phyloP scores from a whole-genome alignment of 2,113 vertebrate species.

The Sinosuthora webbiana region DNA sequence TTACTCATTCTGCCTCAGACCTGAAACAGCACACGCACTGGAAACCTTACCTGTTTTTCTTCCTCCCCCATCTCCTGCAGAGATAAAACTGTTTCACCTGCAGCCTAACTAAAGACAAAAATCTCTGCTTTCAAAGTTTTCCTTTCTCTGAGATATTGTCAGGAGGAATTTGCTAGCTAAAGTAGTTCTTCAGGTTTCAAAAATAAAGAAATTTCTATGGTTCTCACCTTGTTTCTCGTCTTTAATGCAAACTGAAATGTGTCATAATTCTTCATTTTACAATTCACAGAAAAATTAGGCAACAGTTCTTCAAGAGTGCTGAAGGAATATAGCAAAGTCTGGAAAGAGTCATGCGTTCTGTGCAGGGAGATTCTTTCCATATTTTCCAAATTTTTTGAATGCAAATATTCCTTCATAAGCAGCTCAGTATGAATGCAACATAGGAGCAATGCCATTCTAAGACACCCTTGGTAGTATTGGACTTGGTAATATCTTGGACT shows the following conservation, averaged over 20 bases:
- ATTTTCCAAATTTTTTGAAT: neutral
- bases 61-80: neutral
- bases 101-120: neutral
- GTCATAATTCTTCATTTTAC: neutral
- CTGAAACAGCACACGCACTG: neutral
- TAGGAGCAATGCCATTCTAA: neutral
- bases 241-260: neutral
- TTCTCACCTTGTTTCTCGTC: neutral
- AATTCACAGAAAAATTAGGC: neutral
- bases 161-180: neutral
- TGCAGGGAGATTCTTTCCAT: neutral
- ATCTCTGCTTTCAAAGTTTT: neutral
- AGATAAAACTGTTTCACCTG: neutral
- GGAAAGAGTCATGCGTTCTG: neutral
- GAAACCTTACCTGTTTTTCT: slow-evolving; percentile 13
- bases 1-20: neutral
- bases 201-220: neutral
- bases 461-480: neutral
- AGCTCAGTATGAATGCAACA: neutral
- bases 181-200: neutral
- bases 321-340: neutral
- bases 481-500: neutral
- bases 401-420: neutral
- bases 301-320: neutral
- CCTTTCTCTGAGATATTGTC: neutral